Evolutionary conservation across 2,888 invertebrate species (phyloP).

Genomic region (Asteroscopus sphinx): DNA sequence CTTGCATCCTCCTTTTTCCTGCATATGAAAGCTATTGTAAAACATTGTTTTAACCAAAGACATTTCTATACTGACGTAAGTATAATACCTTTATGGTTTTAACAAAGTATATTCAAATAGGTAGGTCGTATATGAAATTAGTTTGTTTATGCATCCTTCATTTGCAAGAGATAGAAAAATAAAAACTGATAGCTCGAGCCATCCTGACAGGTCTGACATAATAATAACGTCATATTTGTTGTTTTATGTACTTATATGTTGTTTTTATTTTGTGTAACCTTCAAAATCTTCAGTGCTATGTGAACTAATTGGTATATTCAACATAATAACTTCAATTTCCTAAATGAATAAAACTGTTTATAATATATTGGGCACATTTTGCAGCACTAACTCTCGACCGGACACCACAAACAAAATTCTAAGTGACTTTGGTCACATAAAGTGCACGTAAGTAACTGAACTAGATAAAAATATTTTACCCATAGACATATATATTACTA

Average conservation of each 20-base stretch:
- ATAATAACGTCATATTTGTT: slow-evolving; percentile 48
- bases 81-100: too few species aligned
- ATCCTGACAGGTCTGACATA: slow-evolving; percentile 43
- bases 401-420: slow-evolving; percentile 7
- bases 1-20: too few species aligned
- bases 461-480: not conserved
- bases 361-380: slow-evolving; percentile 4
- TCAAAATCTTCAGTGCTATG: slow-evolving; percentile 60
- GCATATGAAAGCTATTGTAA: too few species aligned
- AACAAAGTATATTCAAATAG: too few species aligned
- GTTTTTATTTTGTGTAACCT: slow-evolving; percentile 49
- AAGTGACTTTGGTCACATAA: not conserved
- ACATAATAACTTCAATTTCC: slow-evolving; percentile 3
- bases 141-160: slow-evolving; percentile 10
- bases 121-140: too few species aligned
- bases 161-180: slow-evolving; percentile 4
- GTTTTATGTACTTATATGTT: slow-evolving; percentile 57
- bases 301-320: slow-evolving; percentile 32
- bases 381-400: not conserved
- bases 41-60: too few species aligned
- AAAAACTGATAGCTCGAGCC: slow-evolving; percentile 12
- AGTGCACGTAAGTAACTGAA: slow-evolving; percentile 4
- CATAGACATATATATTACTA: too few species aligned
- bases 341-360: not conserved
- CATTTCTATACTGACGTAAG: too few species aligned